Evolutionary conservation across 2,797 vertebrate species (phyloP).

Genomic region (Bufotes viridis): DNA sequence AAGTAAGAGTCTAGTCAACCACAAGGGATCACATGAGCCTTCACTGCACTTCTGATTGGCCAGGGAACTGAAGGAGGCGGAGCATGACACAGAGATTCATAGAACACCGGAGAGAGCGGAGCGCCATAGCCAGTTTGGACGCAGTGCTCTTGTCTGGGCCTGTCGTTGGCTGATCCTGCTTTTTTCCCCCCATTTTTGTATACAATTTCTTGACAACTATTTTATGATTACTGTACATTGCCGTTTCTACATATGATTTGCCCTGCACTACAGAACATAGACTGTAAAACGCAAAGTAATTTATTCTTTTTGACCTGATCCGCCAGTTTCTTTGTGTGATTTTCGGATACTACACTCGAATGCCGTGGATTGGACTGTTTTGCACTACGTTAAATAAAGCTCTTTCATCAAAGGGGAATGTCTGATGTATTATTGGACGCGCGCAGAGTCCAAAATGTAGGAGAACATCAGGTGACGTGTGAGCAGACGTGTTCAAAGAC

Average conservation of each 20-base stretch:
- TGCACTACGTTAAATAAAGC: background rate
- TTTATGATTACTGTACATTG: background rate
- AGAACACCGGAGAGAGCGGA: too few relatives aligned
- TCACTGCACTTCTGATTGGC: too few relatives aligned
- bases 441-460: background rate
- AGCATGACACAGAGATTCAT: too few relatives aligned
- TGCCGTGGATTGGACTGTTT: background rate
- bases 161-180: background rate
- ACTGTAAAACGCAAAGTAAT: constrained; percentile 15
- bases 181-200: background rate
- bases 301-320: constrained; percentile 10
- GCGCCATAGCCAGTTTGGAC: too few relatives aligned
- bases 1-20: background rate
- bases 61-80: too few relatives aligned
- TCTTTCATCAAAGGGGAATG: background rate
- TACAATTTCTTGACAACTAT: background rate
- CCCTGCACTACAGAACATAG: constrained; percentile 7
- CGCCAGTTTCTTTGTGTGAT: background rate
- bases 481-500: background rate
- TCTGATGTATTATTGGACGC: background rate
- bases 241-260: background rate
- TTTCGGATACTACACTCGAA: background rate
- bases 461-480: background rate
- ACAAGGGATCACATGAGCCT: background rate
- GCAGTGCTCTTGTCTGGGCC: too few relatives aligned